These are phyloP conservation scores for Sphenopsis melanotis DNA, from an alignment of 2,797 vertebrate genomes.

Conservation along the genomic window DNA sequence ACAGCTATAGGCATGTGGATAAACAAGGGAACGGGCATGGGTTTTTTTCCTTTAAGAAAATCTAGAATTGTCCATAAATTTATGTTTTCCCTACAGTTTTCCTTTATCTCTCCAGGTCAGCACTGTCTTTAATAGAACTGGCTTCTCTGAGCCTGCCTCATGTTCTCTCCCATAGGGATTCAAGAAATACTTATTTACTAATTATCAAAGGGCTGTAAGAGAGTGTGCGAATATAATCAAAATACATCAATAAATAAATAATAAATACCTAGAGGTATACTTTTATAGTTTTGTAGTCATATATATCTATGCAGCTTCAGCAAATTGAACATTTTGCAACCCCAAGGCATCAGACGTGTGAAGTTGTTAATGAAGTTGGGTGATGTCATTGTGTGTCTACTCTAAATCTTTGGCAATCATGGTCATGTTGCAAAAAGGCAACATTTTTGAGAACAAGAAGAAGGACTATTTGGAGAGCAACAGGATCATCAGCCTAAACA, in stretches of 20 bases:
- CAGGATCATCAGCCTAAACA: background rate
- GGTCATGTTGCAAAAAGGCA: background rate
- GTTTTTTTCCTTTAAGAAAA: background rate
- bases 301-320: background rate
- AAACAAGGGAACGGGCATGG: background rate
- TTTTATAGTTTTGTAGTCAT: background rate
- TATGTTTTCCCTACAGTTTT: background rate
- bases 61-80: background rate
- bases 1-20: background rate
- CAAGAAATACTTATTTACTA: background rate
- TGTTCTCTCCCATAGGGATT: background rate
- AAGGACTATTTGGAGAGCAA: background rate
- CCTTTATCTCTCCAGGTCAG: background rate
- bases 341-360: background rate
- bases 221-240: background rate
- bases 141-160: background rate
- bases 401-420: background rate
- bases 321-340: background rate
- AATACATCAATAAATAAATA: background rate
- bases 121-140: background rate
- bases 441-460: background rate
- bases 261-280: background rate
- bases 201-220: background rate
- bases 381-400: background rate
- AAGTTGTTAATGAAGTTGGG: rapidly evolving